A percentile compares a stretch with the other conserved stretches of the same genome.
These are phyloP conservation scores for Paraescarpia echinospica DNA, from an alignment of 1,140 invertebrate genomes.

Conservation along the genomic window DNA sequence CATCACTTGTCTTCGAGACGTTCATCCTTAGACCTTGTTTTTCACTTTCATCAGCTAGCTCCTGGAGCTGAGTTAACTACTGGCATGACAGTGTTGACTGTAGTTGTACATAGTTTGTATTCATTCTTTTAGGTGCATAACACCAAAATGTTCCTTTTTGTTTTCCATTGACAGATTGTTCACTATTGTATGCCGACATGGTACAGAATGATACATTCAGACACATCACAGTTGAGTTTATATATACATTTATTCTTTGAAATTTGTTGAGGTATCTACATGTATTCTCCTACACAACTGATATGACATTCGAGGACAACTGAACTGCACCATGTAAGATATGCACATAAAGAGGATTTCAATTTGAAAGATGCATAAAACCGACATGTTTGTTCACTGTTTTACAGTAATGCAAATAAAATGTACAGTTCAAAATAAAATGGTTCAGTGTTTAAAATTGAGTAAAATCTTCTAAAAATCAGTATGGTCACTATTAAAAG, in stretches of 20 bases:
- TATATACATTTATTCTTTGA: not conserved
- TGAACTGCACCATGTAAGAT: not conserved
- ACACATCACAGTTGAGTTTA: not conserved
- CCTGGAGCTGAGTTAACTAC: no score
- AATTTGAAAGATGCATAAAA: not conserved
- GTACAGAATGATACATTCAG: not conserved
- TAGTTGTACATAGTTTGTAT: no score
- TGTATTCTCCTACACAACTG: not conserved
- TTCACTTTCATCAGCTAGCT: no score
- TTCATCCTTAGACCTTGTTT: no score
- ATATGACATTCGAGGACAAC: not conserved
- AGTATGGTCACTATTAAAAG: not conserved
- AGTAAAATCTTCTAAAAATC: not conserved
- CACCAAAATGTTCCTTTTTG: no score
- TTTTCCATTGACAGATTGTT: no score
- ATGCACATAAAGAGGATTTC: not conserved
- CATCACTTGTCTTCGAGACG: no score
- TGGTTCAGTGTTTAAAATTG: not conserved
- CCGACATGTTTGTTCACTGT: not conserved
- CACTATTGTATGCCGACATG: no score
- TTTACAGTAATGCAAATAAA: not conserved
- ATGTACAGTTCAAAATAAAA: not conserved
- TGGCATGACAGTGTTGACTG: no score
- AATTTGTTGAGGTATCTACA: not conserved
- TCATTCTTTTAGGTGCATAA: no score